Evolutionary conservation across 1,140 invertebrate species (phyloP), one percentile per base, ranked within the genome.

Genomic region (Heliconius melpomene): DNA sequence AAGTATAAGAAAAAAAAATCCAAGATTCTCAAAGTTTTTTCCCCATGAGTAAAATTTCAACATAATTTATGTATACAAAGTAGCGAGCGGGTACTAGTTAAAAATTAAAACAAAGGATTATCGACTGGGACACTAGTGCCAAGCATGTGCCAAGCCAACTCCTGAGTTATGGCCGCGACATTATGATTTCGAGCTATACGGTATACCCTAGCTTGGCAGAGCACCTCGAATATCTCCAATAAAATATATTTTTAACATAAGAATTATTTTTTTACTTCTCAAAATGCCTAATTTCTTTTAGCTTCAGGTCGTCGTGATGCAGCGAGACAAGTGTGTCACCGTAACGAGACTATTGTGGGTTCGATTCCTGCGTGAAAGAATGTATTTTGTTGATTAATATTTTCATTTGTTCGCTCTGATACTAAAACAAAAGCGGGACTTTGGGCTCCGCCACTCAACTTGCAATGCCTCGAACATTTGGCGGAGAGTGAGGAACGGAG

Each of bases 111-210:
- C 71, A 72, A 72, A 72, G 71, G 71, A 72, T 72, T 72, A 72
- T 72, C 71, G 71, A 72, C n/a, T 72, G 70, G 26, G 32, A 36
- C 32, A 52, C 75, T 32, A 26, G 76, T 77, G 76, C 76, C 76
- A 77, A 77, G 66, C 20, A 40, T 50, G 72, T 54, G 20, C 70
- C 70, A 18, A 76, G 57, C 66, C 46, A 32, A 32, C 71, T 72
- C 71, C 71, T 72, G 76, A 77, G 76, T 77, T 77, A 77, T 72
- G 76, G 70, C 23, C 76, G 70, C 76, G 76, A 77, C 76, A 77
- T 77, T 77, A 77, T 77, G 76, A 77, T 77, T 77, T 54, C 76
- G 26, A 72, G 71, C 71, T 38, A 36, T n/a, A 36, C 54, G 54
- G 54, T 57, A 57, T 57, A 57, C 54, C 70, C 70, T 18, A 26